Conservation (phyloP, 1,140 invertebrate genomes). For the Saxidomus purpurata region DNA sequence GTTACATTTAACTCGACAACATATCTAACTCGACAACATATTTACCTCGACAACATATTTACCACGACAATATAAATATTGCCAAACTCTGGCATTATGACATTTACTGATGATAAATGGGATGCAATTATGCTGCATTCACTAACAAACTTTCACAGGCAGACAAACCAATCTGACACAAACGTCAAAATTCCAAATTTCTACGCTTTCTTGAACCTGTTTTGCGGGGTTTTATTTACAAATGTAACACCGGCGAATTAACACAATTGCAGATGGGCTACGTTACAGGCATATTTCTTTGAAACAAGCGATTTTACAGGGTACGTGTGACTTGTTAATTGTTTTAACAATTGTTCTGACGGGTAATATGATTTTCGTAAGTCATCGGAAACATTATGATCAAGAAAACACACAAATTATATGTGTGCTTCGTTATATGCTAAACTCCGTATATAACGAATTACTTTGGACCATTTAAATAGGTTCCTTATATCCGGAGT, state of each 20-base stretch:
- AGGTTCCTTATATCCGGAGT: no score
- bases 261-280: slow-evolving; percentile 28
- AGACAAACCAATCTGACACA: not conserved
- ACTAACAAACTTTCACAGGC: slow-evolving; percentile 35
- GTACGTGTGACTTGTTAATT: not conserved
- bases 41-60: no score
- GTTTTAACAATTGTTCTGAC: not conserved
- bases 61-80: not conserved
- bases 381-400: not conserved
- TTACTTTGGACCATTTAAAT: no score
- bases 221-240: slow-evolving; percentile 37
- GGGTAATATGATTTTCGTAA: slow-evolving; percentile 5
- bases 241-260: slow-evolving; percentile 16
- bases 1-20: no score
- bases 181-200: slow-evolving; percentile 45
- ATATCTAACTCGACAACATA: no score
- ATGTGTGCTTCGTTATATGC: no score
- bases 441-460: no score
- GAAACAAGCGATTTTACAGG: slow-evolving; percentile 10
- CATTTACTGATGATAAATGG: slow-evolving; percentile 44
- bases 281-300: slow-evolving; percentile 20
- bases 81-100: slow-evolving; percentile 37
- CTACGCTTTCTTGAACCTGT: slow-evolving; percentile 31
- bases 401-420: no score
- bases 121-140: slow-evolving; percentile 39